Percentiles rank a stretch among this genome's conserved stretches.
Conservation (phyloP, 2,113 vertebrate species). For the Etia nguti region DNA sequence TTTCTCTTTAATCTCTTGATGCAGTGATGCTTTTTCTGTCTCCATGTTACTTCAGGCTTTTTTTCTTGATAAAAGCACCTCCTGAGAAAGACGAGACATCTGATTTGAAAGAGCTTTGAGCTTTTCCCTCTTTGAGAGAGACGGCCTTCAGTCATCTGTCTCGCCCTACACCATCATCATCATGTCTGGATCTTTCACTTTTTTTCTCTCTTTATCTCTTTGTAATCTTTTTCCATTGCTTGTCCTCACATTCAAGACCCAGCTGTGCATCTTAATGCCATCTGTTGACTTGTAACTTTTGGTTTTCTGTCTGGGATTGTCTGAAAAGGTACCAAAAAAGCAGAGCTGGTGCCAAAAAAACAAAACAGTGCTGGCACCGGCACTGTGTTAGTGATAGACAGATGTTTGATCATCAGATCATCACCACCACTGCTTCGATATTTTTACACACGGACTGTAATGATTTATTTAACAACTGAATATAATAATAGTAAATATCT, state of each 20-base stretch:
- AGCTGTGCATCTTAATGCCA: not conserved
- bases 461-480: not conserved
- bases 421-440: not conserved
- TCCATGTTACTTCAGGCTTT: not conserved
- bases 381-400: not conserved
- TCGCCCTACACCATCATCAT: accelerated
- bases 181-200: not conserved
- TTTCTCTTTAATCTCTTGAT: not conserved
- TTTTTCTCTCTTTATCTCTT: not conserved
- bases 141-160: not conserved
- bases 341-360: not conserved
- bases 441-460: not conserved
- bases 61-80: not conserved
- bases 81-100: not conserved
- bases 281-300: conserved; percentile 36
- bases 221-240: not conserved
- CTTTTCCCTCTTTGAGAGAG: not conserved
- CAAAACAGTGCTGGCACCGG: not conserved
- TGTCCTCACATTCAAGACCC: not conserved
- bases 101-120: not conserved
- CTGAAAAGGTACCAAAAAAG: not conserved
- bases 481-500: not conserved
- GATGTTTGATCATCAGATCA: not conserved
- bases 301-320: not conserved
- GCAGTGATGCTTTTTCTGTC: not conserved